Percentiles rank a stretch among this genome's conserved stretches.
phyloP scores from a whole-genome alignment of 2,797 vertebrate species.

The Passerculus sandwichensis region DNA sequence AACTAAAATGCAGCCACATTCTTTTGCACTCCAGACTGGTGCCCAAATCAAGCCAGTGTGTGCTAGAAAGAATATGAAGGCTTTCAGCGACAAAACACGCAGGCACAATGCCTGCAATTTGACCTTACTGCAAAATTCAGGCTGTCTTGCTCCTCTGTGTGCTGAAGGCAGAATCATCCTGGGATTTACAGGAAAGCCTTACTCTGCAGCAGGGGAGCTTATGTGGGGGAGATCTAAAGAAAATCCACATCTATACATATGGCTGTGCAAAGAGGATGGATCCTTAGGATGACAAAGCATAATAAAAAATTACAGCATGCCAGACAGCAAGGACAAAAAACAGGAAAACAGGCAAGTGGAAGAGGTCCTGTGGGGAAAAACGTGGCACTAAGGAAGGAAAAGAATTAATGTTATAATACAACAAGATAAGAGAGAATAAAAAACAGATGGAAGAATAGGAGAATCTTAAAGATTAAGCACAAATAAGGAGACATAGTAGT shows the following conservation, averaged over 20 bases:
- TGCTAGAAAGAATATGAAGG: background rate
- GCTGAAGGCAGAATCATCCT: background rate
- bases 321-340: slow-evolving; percentile 7
- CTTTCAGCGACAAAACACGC: background rate
- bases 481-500: background rate
- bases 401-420: slow-evolving; percentile 11
- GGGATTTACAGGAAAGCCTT: background rate
- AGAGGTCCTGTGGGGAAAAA: slow-evolving; percentile 18
- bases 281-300: background rate
- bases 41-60: background rate
- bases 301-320: background rate
- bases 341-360: background rate
- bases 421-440: background rate
- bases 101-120: background rate
- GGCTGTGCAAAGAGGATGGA: background rate
- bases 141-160: background rate
- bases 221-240: background rate
- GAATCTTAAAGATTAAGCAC: background rate
- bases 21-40: background rate
- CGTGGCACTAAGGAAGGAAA: background rate
- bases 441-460: background rate
- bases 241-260: background rate
- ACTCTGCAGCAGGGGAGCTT: background rate
- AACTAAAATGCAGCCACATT: slow-evolving; percentile 26
- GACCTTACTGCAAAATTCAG: background rate